phyloP scores from a whole-genome alignment of 2,113 vertebrate genomes.

The Nothoprocta pentlandii region DNA sequence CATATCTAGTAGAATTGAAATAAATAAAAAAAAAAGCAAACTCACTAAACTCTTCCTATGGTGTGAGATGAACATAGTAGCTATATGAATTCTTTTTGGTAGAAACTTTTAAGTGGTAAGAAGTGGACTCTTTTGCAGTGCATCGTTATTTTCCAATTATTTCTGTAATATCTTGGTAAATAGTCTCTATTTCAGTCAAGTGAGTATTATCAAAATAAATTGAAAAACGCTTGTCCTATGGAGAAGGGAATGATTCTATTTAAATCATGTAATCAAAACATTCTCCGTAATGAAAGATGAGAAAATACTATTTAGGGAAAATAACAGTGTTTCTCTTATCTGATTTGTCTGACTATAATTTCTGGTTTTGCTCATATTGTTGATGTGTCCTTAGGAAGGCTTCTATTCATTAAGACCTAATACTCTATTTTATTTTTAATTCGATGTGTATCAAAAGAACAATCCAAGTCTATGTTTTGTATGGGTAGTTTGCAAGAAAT shows the following conservation, averaged over 20 bases:
- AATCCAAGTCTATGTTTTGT: background rate
- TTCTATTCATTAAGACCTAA: background rate
- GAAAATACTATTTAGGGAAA: background rate
- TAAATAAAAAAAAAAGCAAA: background rate
- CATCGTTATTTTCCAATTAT: slow-evolving; percentile 6
- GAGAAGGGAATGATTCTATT: background rate
- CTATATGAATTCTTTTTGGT: background rate
- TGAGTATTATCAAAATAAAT: background rate
- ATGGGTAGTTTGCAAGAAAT: background rate
- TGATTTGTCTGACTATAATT: background rate
- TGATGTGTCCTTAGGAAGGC: background rate
- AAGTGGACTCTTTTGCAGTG: background rate
- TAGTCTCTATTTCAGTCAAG: background rate
- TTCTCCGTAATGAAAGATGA: background rate
- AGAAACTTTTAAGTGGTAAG: background rate
- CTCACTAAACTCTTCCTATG: background rate
- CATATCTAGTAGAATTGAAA: background rate
- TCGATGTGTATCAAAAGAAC: background rate
- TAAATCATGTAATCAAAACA: background rate
- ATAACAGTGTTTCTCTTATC: background rate
- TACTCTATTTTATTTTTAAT: background rate
- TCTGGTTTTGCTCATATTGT: background rate
- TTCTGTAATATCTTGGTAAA: background rate
- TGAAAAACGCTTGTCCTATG: background rate
- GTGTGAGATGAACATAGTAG: background rate